Evolutionary conservation across 2,113 vertebrate genomes (phyloP), one percentile per base, ranked within the genome.

Genomic region (Eublepharis macularius): DNA sequence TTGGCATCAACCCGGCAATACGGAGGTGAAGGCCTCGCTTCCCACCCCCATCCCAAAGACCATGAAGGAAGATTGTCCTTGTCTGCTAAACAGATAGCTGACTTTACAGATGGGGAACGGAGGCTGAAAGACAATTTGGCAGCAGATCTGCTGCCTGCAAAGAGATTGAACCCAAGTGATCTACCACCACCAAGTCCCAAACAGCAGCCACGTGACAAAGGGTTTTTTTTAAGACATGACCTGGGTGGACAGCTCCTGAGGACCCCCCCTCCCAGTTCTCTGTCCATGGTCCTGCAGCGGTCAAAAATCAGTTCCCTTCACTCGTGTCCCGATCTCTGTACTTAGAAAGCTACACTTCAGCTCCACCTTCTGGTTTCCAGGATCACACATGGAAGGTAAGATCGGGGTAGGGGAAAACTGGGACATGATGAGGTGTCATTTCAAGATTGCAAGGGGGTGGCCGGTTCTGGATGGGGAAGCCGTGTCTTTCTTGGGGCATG

Each of bases 361-460:
- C 86, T 84, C 82, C 86, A 84, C 49, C 86, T 88, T 81, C 86
- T 84, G 82, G 86, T 54, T 68, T 84, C 63, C 47, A 21, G 39
- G 39, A 47, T 83, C 69, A 36, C 49, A 36, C 14, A 75, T 29
- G 60, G 11, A 39, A 65, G 68, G 68, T 9, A 54, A 85, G 12
- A 76, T 13, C 2, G 10, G 36, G 14, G 49, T 32, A 32, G 45
- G 12, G 10, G 49, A 47, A 43, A 54, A n/a, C 4, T 11, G 26
- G 3, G 32, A 49, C 32, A 60, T 12, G 49, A 74, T 0, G 34
- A 54, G 54, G 68, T 34, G 1, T 47, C 17, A 9, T 3, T 26
- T 36, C 54, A 1, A 19, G 54, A 6, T 4, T 6, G 9, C 1
- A 60, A 80, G n/a, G 54, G 32, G n/a, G 24, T 9, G 49, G n/a